phyloP scores from a whole-genome alignment of 2,888 invertebrate species.

The Nomada flava region DNA sequence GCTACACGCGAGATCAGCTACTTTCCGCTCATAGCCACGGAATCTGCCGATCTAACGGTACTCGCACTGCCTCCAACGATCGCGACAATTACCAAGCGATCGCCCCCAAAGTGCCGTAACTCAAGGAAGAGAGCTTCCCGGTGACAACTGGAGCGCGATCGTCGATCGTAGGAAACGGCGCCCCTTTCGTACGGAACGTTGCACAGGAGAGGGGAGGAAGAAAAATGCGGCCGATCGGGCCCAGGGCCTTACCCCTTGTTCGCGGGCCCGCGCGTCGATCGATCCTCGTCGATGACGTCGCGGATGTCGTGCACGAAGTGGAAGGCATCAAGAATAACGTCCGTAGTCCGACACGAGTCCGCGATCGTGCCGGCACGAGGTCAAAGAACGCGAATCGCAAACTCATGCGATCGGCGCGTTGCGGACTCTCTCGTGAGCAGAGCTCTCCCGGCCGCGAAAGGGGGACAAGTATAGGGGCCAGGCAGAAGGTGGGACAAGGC shows the following conservation, averaged over 20 bases:
- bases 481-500: constrained; percentile 47
- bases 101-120: background rate
- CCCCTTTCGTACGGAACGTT: background rate
- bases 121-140: background rate
- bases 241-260: constrained; percentile 12
- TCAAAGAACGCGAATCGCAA: constrained; percentile 81
- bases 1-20: constrained; percentile 8
- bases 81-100: constrained; percentile 24
- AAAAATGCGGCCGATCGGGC: constrained; percentile 21
- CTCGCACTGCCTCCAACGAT: background rate
- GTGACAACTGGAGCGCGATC: background rate
- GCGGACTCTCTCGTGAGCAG: constrained; percentile 51
- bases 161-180: background rate
- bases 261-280: constrained; percentile 27
- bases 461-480: constrained; percentile 39
- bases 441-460: constrained; percentile 22
- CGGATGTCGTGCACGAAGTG: constrained; percentile 40
- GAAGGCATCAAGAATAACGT: constrained; percentile 49
- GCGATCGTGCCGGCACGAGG: constrained; percentile 71
- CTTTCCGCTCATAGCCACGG: constrained; percentile 26
- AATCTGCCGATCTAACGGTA: constrained; percentile 42
- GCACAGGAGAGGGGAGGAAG: background rate
- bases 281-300: constrained; percentile 49
- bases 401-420: constrained; percentile 70
- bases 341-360: constrained; percentile 52